Base-by-base conservation (phyloP, 2,888 invertebrate genomes). In the Callyntrura sp. region DNA sequence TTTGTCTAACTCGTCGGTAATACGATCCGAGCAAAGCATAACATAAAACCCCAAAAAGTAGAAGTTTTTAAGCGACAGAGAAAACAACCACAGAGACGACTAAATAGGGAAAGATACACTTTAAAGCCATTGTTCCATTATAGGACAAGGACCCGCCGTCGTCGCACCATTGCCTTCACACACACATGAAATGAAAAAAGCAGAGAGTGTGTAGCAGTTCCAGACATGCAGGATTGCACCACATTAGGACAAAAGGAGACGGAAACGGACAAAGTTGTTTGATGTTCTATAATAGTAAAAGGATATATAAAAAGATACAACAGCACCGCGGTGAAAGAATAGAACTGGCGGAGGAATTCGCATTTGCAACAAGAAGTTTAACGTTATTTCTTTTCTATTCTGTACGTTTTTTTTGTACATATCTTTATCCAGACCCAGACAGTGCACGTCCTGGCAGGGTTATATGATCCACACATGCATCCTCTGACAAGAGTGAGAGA, bases 161-260 rank as follows among this genome's bases (percentile, higher is more conserved):
- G n/a, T n/a, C 48, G 12, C 62, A 65, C 35, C 6, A 35, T 6
- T 25, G 12, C 51, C 23, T 25, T 11, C 65, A 45, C 82, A 82
- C 65, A 65, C 82, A 62, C 48, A 11, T 65, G 12, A 45, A n/a
- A 82, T n/a, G 8, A 79, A 57, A 57, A 35, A 70, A n/a, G 70
- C 14, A 48, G 6, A 55, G 28, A 82, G 51, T 51, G 57, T 68
- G 57, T 51, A 55, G 57, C 25, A 55, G 51, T 51, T 76, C 48
- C 76, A 76, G 60, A 79, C 62, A 73, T 85, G 85, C 76, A 85
- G 85, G 57, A 78, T 73, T 62, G 85, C 85, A 85, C 76, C 79
- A 79, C 79, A 79, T 79, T 79, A 57, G 65, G 78, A 88, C 83
- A 84, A 83, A 81, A 43, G 57, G 70, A 88, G 85, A 85, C 83